Evolutionary conservation across 2,113 vertebrate species (phyloP).

Genomic region (Scytalopus superciliaris): DNA sequence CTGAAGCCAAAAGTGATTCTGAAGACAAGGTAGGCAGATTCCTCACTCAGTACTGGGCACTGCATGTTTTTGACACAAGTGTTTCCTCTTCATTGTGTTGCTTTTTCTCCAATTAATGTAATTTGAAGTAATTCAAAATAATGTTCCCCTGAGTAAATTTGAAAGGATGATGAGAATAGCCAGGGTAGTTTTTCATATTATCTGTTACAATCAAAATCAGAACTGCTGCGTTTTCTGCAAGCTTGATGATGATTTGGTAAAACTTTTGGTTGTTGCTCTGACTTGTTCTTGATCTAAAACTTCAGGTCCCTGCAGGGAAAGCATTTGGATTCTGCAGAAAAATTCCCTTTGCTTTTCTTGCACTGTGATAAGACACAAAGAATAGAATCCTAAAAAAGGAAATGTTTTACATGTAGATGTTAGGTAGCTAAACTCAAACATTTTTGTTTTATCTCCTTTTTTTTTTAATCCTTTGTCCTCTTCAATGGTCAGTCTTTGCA

Average conservation of each 20-base stretch:
- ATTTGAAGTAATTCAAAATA: neutral
- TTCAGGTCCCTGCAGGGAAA: neutral
- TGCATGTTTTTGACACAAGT: neutral
- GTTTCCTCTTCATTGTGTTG: neutral
- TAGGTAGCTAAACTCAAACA: neutral
- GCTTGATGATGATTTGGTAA: neutral
- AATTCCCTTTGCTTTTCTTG: neutral
- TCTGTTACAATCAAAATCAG: neutral
- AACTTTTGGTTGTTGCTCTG: neutral
- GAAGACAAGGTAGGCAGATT: constrained; percentile 74
- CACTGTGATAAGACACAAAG: neutral
- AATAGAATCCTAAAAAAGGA: neutral
- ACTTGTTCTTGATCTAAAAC: neutral
- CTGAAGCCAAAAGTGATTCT: constrained; percentile 71
- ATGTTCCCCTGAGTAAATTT: neutral
- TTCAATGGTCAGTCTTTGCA: neutral
- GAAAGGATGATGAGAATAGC: neutral
- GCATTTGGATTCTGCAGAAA: neutral
- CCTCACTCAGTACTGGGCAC: neutral
- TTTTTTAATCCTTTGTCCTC: neutral
- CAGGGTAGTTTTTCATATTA: neutral
- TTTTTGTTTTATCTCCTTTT: neutral
- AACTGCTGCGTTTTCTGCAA: neutral
- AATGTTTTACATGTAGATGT: neutral
- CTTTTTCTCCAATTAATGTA: accelerated